These are phyloP conservation scores for Chromobotia macracanthus DNA, from an alignment of 2,797 vertebrate genomes.

Conservation along the genomic window DNA sequence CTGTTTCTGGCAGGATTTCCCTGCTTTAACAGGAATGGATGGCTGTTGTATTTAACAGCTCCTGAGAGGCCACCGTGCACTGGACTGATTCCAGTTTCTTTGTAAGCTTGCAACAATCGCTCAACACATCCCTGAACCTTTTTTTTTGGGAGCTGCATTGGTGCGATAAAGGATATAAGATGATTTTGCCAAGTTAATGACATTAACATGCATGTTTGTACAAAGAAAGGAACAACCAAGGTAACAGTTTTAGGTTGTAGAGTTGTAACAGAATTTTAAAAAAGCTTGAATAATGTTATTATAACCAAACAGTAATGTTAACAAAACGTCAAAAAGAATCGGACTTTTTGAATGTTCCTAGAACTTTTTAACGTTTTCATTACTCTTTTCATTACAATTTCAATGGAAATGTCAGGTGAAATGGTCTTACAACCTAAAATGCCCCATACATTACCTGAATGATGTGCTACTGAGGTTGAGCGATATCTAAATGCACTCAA, in stretches of 20 bases:
- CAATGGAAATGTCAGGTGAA: too few species aligned
- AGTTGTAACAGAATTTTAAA: too few species aligned
- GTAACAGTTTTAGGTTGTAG: background rate
- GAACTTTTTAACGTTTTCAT: too few species aligned
- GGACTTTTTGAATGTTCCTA: too few species aligned
- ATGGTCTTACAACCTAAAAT: too few species aligned
- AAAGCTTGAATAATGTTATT: too few species aligned
- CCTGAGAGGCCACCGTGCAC: background rate
- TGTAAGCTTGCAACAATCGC: background rate
- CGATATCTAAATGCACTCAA: too few species aligned
- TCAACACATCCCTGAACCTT: background rate
- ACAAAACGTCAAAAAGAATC: too few species aligned
- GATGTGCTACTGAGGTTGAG: too few species aligned
- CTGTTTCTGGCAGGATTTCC: background rate
- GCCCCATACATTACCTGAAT: too few species aligned
- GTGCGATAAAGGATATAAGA: background rate
- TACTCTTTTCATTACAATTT: too few species aligned
- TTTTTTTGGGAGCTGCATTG: background rate
- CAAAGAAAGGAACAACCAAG: background rate
- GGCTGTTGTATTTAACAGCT: constrained; percentile 17
- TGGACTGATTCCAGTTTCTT: constrained; percentile 1
- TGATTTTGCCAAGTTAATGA: background rate
- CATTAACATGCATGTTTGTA: background rate
- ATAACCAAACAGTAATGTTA: too few species aligned
- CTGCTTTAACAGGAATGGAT: constrained; percentile 9